Evolutionary conservation across 2,113 vertebrate genomes (phyloP).

Genomic region (Rhipidura dahli): DNA sequence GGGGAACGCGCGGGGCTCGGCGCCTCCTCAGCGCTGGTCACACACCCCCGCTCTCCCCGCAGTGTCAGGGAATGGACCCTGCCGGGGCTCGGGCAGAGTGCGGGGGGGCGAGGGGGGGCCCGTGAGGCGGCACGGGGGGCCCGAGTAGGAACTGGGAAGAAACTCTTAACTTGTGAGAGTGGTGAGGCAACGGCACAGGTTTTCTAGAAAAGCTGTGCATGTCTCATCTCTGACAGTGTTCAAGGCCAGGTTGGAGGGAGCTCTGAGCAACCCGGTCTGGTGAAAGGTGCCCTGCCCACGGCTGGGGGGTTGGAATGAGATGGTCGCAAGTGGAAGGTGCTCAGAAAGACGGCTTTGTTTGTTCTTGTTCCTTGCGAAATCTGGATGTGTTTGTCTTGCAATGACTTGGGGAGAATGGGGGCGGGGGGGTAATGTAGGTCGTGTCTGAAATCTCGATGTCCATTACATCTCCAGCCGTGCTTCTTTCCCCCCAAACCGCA

Average conservation of each 20-base stretch:
- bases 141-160: fast-evolving
- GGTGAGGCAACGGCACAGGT: background rate
- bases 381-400: background rate
- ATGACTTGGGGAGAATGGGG: fast-evolving
- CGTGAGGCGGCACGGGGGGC: background rate
- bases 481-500: background rate
- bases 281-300: background rate
- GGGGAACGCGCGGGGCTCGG: too few relatives aligned
- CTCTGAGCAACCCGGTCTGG: background rate
- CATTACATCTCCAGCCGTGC: background rate
- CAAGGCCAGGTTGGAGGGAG: background rate
- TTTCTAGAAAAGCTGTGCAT: background rate
- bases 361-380: background rate
- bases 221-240: background rate
- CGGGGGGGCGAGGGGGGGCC: background rate
- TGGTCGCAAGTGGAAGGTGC: background rate
- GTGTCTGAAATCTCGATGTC: background rate
- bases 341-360: background rate
- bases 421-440: fast-evolving
- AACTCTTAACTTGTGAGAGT: background rate
- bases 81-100: background rate
- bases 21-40: too few relatives aligned
- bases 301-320: background rate
- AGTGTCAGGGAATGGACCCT: background rate
- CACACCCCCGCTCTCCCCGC: fast-evolving